Base-by-base conservation (phyloP, 2,888 invertebrate species). In the Drosophila robusta region DNA sequence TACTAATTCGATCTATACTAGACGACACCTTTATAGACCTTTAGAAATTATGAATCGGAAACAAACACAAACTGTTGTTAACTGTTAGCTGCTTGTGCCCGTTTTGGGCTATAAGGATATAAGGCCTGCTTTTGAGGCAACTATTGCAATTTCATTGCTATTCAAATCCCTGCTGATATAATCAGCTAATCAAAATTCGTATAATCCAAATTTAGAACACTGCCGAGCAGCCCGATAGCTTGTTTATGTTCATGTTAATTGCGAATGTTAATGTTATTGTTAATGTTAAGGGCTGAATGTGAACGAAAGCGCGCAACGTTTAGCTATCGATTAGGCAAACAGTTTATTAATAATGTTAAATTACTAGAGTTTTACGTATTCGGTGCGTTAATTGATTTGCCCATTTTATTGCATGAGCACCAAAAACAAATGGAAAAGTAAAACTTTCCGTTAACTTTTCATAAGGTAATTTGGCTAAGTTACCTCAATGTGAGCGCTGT, bases 371-470 rank as follows among this genome's bases (percentile, higher is more conserved):
- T 32, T 22, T 45, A 45, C 36, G n/a, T 42, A 66, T 29, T 16
- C 51, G 14, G 47, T 32, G 60, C 52, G 57, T 58, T 76, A 71
- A 71, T 74, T 74, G 66, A 74, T 76, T 76, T 61, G 39, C 46
- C 50, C 56, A 65, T 56, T 65, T 67, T 16, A 66, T 73, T 73
- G 46, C 62, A 61, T 57, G 60, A 11, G 39, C n/a, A 36, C 12
- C 12, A 11, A 18, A 5, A 22, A 29, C 42, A 39, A 32, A 16
- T n/a, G 39, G 16, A 39, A 14, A n/a, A 16, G 3, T 45, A 50
- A 51, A 64, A 74, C 50, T 69, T 75, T 78, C 55, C 68, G 58
- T 56, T 50, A 68, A 75, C 56, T 63, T 75, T 74, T 32, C 44
- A 54, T 57, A 32, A 46, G 65, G 42, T 47, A 76, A 71, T 71